phyloP scores from a whole-genome alignment of 2,797 vertebrate genomes.

The Pachyuromys duprasi region DNA sequence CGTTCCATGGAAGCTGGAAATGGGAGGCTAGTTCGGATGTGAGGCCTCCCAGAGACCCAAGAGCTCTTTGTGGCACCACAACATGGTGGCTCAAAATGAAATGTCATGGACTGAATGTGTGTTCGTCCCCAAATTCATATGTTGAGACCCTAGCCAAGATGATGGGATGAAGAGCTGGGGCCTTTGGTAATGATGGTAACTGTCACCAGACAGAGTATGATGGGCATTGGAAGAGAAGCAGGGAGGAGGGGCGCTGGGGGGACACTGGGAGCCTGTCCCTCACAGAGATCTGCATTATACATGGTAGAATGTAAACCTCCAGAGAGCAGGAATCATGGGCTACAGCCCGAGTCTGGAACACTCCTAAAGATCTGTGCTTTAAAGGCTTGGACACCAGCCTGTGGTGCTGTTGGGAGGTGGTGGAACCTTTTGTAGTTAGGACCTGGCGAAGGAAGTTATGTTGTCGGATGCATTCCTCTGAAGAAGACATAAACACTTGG shows the following conservation, averaged over 20 bases:
- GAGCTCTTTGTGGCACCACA: not conserved
- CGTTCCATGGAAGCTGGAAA: not conserved
- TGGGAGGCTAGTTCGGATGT: not conserved
- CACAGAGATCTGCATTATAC: accelerated
- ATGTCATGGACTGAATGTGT: not conserved
- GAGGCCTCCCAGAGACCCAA: not conserved
- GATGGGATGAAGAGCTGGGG: not conserved
- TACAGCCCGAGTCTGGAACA: not conserved
- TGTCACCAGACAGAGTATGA: not conserved
- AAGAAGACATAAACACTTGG: not conserved
- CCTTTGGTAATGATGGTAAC: too few species aligned
- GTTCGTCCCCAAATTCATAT: not conserved
- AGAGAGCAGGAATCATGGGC: not conserved
- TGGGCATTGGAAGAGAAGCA: not conserved
- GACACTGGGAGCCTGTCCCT: not conserved
- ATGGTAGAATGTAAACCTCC: not conserved
- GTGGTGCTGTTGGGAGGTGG: not conserved
- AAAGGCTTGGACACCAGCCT: not conserved
- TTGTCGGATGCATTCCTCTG: too few species aligned
- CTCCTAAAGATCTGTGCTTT: not conserved
- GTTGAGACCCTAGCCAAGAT: not conserved
- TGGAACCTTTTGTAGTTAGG: not conserved
- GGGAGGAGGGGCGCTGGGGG: not conserved
- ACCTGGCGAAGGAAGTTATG: not conserved
- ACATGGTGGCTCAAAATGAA: not conserved